Evolutionary conservation across 1,140 invertebrate genomes (phyloP).

Genomic region (Neodiprion lecontei): DNA sequence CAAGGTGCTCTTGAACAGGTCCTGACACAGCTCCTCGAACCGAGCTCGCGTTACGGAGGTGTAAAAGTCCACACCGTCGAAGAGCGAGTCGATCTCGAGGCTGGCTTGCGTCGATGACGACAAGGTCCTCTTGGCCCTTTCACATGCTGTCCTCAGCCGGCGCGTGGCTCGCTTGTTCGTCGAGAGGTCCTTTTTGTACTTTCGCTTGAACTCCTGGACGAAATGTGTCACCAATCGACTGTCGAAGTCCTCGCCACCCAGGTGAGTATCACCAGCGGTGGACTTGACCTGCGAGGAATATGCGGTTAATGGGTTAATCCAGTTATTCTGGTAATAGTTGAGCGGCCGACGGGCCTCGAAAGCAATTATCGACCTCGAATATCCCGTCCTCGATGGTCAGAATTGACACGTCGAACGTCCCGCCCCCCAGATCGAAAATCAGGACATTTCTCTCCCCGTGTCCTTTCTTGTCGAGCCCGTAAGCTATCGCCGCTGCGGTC

Average conservation of each 20-base stretch:
- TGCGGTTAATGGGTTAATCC: background rate
- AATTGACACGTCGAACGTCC: slow-evolving; percentile 70
- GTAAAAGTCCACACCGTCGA: slow-evolving; percentile 78
- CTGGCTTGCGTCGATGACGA: slow-evolving; percentile 78
- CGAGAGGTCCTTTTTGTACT: slow-evolving; percentile 71
- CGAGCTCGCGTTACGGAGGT: slow-evolving; percentile 75
- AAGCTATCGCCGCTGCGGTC: slow-evolving; percentile 72
- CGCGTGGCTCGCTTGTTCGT: slow-evolving; percentile 73
- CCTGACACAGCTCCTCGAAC: slow-evolving; percentile 74
- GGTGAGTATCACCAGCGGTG: slow-evolving; percentile 78
- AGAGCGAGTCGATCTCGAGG: slow-evolving; percentile 79
- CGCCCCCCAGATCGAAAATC: slow-evolving; percentile 57
- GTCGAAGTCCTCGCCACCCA: slow-evolving; percentile 84
- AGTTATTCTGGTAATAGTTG: background rate
- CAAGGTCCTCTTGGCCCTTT: slow-evolving; percentile 80
- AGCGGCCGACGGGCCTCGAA: background rate
- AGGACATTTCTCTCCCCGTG: slow-evolving; percentile 53
- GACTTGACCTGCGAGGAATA: slow-evolving; percentile 77
- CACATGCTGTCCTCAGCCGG: slow-evolving; percentile 79
- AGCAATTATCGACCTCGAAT: slow-evolving; percentile 56
- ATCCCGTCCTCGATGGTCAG: slow-evolving; percentile 76
- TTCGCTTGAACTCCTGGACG: slow-evolving; percentile 73
- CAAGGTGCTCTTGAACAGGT: slow-evolving; percentile 70
- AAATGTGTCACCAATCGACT: slow-evolving; percentile 77
- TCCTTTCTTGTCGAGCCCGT: slow-evolving; percentile 70